Base-by-base conservation (phyloP, 2,888 invertebrate species). In the Lycophotia porphyrea region DNA sequence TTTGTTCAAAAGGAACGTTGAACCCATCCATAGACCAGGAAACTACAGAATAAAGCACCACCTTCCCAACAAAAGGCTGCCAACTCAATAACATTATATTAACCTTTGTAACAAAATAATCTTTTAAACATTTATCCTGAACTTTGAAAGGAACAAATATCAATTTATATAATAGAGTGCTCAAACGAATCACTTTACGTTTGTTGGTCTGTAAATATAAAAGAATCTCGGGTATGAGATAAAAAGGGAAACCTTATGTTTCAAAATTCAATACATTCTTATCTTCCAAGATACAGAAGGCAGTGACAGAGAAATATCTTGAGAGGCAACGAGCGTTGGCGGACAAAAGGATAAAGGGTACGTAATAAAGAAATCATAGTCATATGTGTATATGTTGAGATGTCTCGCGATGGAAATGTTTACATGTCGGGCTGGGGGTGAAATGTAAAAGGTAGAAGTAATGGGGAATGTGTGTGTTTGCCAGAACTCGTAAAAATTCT, bases 191-290 rank as follows among this genome's bases (percentile, higher is more conserved):
- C 90, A 90, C 86, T 84, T 92, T 91, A 82, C 85, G 85, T 91
- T 88, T 91, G 90, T 92, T 87, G 90, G 87, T 90, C 90, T 89
- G 89, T 91, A 90, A 91, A 92, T 90, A 91, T 84, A 92, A 88
- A 91, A 87, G 90, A 91, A 91, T 91, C 91, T 88, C 87, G 88
- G 83, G 76, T 80, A 88, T 87, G 87, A 93, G 90, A 92, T 91
- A 93, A 93, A 94, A 93, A 93, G 92, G 91, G 91, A 92, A 92
- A 92, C 92, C 91, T 91, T 93, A 92, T 93, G 93, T 93, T 94
- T 94, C 93, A 93, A 94, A 95, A 95, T 94, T 95, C 93, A 94
- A 95, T 95, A 94, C 93, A 91, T 92, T 88, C 91, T 93, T 92
- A 93, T 94, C 93, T 93, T 84, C 85, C 89, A 88, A 89, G 91